A percentile compares a stretch with the other conserved stretches of the same genome.
These are phyloP conservation scores for Lingula anatina DNA, from an alignment of 2,888 invertebrate species.

Conservation along the genomic window DNA sequence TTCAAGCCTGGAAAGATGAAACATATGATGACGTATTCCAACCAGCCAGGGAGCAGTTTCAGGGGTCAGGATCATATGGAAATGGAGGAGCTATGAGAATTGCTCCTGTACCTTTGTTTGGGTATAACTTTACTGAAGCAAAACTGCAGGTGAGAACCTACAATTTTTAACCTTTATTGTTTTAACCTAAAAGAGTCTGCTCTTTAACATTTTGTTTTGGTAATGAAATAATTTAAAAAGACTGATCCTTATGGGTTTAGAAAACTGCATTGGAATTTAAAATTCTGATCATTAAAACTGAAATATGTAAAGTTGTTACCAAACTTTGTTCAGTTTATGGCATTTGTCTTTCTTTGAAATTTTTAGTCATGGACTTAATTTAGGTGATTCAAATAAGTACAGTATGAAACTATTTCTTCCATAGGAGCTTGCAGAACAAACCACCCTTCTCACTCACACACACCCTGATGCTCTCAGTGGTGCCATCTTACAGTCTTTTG, in stretches of 20 bases:
- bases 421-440: slow-evolving; percentile 23
- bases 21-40: slow-evolving; percentile 59
- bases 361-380: no score
- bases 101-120: slow-evolving; percentile 63
- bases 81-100: slow-evolving; percentile 75
- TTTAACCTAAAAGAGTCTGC: no score
- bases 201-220: no score
- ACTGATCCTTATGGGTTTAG: no score
- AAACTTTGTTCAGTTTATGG: no score
- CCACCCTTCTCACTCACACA: slow-evolving; percentile 62
- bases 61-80: slow-evolving; percentile 68
- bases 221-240: no score
- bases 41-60: slow-evolving; percentile 65
- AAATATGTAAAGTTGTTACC: no score
- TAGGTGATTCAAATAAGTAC: no score
- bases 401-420: slow-evolving; percentile 2
- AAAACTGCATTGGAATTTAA: no score
- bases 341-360: no score
- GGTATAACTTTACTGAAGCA: slow-evolving; percentile 17
- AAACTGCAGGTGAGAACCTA: slow-evolving; percentile 26
- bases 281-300: no score
- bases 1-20: slow-evolving; percentile 27
- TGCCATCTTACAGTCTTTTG: slow-evolving; percentile 56
- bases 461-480: slow-evolving; percentile 52
- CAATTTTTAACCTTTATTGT: no score